Base-by-base conservation (phyloP, 2,797 vertebrate genomes). In the Lepus oiostolus region DNA sequence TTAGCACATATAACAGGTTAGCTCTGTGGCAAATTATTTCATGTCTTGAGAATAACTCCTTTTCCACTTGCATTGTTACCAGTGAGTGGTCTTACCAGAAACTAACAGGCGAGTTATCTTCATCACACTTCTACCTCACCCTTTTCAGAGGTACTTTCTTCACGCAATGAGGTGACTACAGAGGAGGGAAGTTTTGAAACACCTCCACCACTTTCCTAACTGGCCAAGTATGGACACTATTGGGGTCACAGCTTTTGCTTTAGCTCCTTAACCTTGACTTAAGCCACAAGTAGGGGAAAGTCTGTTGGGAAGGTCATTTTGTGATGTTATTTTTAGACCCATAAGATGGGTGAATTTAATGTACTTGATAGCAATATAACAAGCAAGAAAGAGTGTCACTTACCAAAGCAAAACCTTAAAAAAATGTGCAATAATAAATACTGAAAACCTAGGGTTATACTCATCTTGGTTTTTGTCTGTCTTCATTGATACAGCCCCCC, bases 1-100 rank as follows among this genome's bases (percentile, higher is more conserved):
- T 91, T 65, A 72, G 77, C 70, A 79, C 58, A 24, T 71, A 42
- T 13, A 91, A 81, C 26, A 79, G 38, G 16, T 75, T 95, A 68
- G 90, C 77, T 81, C 52, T 42, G 21, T 13, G 11, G 74, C 58
- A 96, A 81, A 79, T 79, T 71, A 88, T 91, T 91, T 80, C 52
- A 52, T 85, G 60, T 76, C 42, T 65, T 24, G 62, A 85, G 24
- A 90, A 88, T 58, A 63, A 35, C 2, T 79, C 75, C 67, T 75
- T 93, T 47, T 79, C 85, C 30, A 62, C 81, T 70, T 94, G 94
- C 54, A 28, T 47, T 62, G 58, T 77, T 68, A 67, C 21, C 50
- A 70, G 32, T n/a, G 4, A 21, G 42, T 84, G 42, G 58, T 85
- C 85, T 89, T 54, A 42, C 21, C 35, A 75, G 84, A 85, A 67